Percentiles rank a stretch among this genome's conserved stretches.
Evolutionary conservation across 2,888 invertebrate genomes (phyloP).

Genomic region (Thalpophila matura): DNA sequence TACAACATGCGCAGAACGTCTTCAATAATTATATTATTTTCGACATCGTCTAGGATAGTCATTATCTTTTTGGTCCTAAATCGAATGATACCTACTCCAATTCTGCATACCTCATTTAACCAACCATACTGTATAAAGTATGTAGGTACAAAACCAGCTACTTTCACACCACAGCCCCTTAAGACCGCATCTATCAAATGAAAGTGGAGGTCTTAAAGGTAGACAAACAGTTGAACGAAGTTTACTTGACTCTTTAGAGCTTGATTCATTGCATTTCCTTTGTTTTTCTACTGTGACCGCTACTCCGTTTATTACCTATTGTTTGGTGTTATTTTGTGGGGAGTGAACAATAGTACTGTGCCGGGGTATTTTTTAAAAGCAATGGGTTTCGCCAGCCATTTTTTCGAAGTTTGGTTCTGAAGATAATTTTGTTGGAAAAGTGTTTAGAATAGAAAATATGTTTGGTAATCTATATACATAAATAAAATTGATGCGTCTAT

Average conservation of each 20-base stretch:
- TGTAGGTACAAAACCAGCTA: not conserved
- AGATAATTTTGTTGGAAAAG: not conserved
- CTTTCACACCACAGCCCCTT: slow-evolving; percentile 1
- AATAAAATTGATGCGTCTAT: no score
- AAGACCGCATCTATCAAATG: slow-evolving; percentile 42
- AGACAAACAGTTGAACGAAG: slow-evolving; percentile 66
- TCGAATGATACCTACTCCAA: no score
- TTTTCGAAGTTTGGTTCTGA: not conserved
- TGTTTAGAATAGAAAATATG: no score
- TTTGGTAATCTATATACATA: no score
- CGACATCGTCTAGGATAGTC: no score
- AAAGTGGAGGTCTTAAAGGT: slow-evolving; percentile 48
- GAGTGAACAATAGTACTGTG: slow-evolving; percentile 33
- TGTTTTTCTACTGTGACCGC: slow-evolving; percentile 45
- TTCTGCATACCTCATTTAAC: no score
- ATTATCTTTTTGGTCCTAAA: no score
- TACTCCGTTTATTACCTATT: slow-evolving; percentile 52
- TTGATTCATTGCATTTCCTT: slow-evolving; percentile 66
- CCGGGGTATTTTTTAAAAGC: not conserved
- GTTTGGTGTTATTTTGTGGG: slow-evolving; percentile 42
- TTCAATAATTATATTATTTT: no score
- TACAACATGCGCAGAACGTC: no score
- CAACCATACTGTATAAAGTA: no score
- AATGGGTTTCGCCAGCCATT: not conserved
- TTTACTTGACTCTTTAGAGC: slow-evolving; percentile 65